Percentiles rank a stretch among this genome's conserved stretches.
Conservation (phyloP, 2,797 vertebrate species). For the Bucorvus abyssinicus region DNA sequence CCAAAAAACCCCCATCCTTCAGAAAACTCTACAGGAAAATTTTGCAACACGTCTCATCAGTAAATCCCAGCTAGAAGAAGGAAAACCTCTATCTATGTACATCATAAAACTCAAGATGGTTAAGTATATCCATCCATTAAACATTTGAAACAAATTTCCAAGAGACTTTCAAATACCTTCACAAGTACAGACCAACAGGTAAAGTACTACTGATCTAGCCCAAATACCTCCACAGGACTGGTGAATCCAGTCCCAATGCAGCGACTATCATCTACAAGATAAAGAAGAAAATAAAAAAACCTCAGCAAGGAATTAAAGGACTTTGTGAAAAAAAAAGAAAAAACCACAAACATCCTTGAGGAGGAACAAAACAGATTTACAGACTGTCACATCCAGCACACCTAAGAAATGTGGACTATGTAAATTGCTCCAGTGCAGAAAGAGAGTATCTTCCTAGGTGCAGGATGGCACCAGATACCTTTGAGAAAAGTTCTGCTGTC, state of each 20-base stretch:
- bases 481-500: neutral
- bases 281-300: neutral
- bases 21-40: neutral
- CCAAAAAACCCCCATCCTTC: neutral
- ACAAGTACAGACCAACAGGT: neutral
- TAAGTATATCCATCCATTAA: neutral
- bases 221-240: neutral
- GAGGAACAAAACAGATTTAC: neutral
- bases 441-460: neutral
- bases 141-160: neutral
- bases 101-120: neutral
- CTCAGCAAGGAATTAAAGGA: neutral
- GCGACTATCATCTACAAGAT: neutral
- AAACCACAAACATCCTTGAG: neutral
- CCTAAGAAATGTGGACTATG: neutral
- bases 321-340: neutral
- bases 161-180: neutral
- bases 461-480: neutral
- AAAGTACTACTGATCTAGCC: neutral
- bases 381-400: neutral
- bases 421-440: neutral
- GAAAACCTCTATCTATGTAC: neutral
- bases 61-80: neutral
- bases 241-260: neutral
- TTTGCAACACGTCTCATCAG: neutral